These are phyloP conservation scores for Agrotis exclamationis DNA, from an alignment of 2,888 invertebrate genomes.

Conservation along the genomic window DNA sequence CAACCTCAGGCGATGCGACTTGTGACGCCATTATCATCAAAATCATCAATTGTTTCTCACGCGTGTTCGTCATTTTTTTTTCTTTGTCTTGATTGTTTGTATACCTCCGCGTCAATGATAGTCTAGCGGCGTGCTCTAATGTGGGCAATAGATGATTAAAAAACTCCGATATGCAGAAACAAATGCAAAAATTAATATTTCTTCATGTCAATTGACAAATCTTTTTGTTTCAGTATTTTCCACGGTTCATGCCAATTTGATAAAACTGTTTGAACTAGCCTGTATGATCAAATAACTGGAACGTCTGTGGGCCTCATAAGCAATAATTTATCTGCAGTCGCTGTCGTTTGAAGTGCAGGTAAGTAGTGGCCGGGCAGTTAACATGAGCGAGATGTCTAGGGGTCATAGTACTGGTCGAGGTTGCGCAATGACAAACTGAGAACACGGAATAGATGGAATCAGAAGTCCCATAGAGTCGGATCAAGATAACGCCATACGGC, in stretches of 20 bases:
- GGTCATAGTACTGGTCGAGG: constrained; percentile 57
- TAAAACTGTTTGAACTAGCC: too few species aligned
- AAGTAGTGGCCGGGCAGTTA: constrained; percentile 7
- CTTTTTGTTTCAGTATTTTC: too few species aligned
- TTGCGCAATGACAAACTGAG: constrained; percentile 52
- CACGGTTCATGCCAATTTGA: too few species aligned
- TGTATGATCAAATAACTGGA: too few species aligned
- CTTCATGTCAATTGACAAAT: too few species aligned
- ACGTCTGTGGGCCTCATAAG: too few species aligned
- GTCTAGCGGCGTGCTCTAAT: not conserved
- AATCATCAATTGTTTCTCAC: not conserved
- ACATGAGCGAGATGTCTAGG: constrained; percentile 48
- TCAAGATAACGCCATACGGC: not conserved
- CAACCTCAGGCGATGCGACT: not conserved
- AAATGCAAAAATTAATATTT: too few species aligned
- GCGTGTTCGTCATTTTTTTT: not conserved
- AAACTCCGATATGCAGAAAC: too few species aligned
- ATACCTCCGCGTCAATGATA: too few species aligned
- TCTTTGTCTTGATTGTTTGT: too few species aligned
- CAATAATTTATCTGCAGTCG: too few species aligned
- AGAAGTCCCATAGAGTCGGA: constrained; percentile 28
- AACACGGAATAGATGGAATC: constrained; percentile 16
- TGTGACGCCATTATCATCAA: not conserved
- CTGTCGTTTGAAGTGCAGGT: not conserved
- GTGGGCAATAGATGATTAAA: too few species aligned